Percentiles rank a stretch among this genome's conserved stretches.
Evolutionary conservation across 2,113 vertebrate species (phyloP).

Genomic region (Barbus barbus): DNA sequence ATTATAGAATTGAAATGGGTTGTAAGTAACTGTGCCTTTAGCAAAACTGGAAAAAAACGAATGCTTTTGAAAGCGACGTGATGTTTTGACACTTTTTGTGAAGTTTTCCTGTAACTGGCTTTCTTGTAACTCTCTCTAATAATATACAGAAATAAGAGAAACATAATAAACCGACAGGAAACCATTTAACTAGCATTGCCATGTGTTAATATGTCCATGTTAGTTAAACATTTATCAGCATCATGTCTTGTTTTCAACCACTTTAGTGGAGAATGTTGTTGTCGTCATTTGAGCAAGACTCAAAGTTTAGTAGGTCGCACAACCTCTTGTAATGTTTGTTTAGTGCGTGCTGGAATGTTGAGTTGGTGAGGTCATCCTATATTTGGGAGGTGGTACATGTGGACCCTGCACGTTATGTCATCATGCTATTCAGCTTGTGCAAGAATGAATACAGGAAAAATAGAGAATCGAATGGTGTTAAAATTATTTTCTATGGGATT

Average conservation of each 20-base stretch:
- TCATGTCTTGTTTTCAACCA: background rate
- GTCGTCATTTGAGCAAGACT: constrained; percentile 11
- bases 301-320: constrained; percentile 6
- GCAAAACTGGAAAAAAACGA: background rate
- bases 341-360: background rate
- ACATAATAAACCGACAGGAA: background rate
- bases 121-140: background rate
- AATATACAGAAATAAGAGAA: background rate
- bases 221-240: constrained; percentile 13
- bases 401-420: background rate
- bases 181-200: no score
- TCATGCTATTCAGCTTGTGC: background rate
- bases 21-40: background rate
- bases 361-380: constrained; percentile 11
- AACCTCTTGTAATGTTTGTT: constrained; percentile 29
- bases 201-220: background rate
- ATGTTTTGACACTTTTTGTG: background rate
- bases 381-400: background rate
- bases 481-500: background rate
- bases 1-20: background rate
- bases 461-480: background rate
- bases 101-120: background rate
- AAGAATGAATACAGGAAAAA: background rate
- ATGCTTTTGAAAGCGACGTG: background rate
- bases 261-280: background rate